Conservation (phyloP, 2,797 vertebrate species). For the Hirundo rustica region DNA sequence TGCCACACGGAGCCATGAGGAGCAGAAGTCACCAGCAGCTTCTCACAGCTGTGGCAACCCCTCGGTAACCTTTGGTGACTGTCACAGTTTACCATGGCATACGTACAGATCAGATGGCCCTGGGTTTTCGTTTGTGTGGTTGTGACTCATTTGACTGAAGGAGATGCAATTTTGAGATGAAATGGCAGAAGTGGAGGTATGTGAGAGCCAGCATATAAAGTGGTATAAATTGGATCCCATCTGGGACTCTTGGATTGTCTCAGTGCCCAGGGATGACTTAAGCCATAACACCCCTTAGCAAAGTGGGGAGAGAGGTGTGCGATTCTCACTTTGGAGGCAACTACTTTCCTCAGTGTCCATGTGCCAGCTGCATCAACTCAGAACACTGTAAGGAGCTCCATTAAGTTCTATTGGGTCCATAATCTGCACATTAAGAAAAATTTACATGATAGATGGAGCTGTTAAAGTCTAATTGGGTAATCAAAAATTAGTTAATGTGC, state of each 20-base stretch:
- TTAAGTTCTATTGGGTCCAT: slow-evolving; percentile 71
- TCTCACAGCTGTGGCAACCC: background rate
- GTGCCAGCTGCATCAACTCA: slow-evolving; percentile 57
- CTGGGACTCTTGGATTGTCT: background rate
- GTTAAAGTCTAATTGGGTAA: slow-evolving; percentile 70
- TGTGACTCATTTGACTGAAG: background rate
- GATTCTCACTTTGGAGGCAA: background rate
- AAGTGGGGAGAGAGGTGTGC: background rate
- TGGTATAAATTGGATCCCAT: background rate
- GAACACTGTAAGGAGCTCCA: slow-evolving; percentile 65
- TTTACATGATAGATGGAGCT: slow-evolving; percentile 69
- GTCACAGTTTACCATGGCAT: accelerated
- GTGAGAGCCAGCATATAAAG: background rate
- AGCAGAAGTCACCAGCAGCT: background rate
- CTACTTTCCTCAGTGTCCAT: slow-evolving; percentile 21
- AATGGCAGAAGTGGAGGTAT: background rate
- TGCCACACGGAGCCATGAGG: accelerated
- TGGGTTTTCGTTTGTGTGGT: background rate
- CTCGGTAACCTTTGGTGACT: background rate
- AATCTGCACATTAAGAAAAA: slow-evolving; percentile 67
- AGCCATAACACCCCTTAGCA: background rate
- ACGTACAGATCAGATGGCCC: background rate
- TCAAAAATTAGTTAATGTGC: slow-evolving; percentile 72
- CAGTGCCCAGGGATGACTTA: background rate
- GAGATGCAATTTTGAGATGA: background rate